Evolutionary conservation across 1,140 invertebrate genomes (phyloP).

Genomic region (Dysdera silvatica): DNA sequence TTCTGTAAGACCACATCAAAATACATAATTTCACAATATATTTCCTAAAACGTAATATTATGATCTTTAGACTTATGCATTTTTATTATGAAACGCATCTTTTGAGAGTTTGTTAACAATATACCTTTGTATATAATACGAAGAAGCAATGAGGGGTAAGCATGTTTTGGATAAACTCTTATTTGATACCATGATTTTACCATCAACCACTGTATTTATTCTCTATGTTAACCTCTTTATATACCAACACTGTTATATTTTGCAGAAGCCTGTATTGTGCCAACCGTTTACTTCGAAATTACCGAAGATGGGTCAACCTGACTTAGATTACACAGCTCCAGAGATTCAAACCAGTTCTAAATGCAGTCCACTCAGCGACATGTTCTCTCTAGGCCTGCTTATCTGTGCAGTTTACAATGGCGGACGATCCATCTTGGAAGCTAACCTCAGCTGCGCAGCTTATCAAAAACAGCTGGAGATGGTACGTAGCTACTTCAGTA

Average conservation of each 20-base stretch:
- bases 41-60: no score
- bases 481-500: constrained; percentile 8
- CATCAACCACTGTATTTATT: no score
- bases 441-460: constrained; percentile 21
- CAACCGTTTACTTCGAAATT: constrained; percentile 34
- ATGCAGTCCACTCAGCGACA: constrained; percentile 79
- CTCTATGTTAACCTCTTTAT: no score
- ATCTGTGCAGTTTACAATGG: constrained; percentile 84
- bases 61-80: no score
- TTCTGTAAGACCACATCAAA: no score
- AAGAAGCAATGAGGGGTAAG: no score
- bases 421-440: constrained; percentile 58
- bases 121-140: no score
- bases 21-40: no score
- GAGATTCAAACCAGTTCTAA: constrained; percentile 74
- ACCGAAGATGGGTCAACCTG: constrained; percentile 69
- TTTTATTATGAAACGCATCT: no score
- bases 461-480: constrained; percentile 28
- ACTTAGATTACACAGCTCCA: constrained; percentile 83
- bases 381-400: constrained; percentile 89
- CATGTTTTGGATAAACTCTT: no score
- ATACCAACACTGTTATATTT: not conserved
- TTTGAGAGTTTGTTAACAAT: no score
- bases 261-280: constrained; percentile 31
- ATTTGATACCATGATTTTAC: no score